Evolutionary conservation across 1,140 invertebrate genomes (phyloP), one percentile per base, ranked within the genome.

Genomic region (Eriosoma lanigerum): DNA sequence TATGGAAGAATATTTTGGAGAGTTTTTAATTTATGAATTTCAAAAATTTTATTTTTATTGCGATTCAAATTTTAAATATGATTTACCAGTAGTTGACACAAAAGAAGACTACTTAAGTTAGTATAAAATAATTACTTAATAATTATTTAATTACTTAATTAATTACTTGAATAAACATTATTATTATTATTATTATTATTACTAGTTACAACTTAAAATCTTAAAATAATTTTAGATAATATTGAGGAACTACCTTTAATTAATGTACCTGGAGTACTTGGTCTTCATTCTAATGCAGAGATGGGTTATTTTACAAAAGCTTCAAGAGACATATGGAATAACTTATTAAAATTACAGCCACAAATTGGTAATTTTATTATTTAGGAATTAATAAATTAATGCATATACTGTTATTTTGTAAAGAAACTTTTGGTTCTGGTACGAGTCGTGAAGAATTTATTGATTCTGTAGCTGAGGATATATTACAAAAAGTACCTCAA

Each of bases 1-100:
- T 85, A 95, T 96, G 92, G 90, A 96, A 84, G 94, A 97, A 85
- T 97, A 96, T 85, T 93, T 97, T 89, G 95, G 95, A 0, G 94
- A 97, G 84, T 97, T 96, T 85, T 87, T 97, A 26, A 96, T 97
- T 84, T 93, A 96, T 84, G 90, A 89, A 21, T 96, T 94, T 85
- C 93, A 96, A 85, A 91, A 92, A 0, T 97, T 95, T 86, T 92
- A 94, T 85, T 96, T 96, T 87, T 96, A 94, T 85, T 85, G 88
- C 26, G 92, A 95, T 84, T 86, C 90, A 0, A 84, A 87, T 17
- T 91, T 94, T 1, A 91, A 95, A 84, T 96, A 96, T 85, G 87
- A 89, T 24, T 91, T 96, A 82, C 94, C 94, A 19, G 86, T 89
- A 0, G 88, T 90, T 81, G 91, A 90, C 8, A 88, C 88, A 70